A percentile compares a stretch with the other conserved stretches of the same genome.
These are phyloP conservation scores for Tetramorium simillimum DNA, from an alignment of 1,140 invertebrate genomes.

Conservation along the genomic window DNA sequence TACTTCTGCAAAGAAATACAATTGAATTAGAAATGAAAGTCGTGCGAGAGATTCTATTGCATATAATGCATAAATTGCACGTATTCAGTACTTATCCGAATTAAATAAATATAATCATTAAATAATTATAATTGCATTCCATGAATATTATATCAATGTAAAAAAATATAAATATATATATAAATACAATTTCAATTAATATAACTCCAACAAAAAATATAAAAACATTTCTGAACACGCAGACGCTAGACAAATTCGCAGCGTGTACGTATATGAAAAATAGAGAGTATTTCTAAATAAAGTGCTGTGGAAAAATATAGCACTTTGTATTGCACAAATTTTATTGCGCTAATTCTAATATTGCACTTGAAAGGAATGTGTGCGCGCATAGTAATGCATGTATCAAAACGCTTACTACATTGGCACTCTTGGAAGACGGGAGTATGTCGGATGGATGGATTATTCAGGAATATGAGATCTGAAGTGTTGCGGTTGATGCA, in stretches of 20 bases:
- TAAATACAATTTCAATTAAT: background rate
- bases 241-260: background rate
- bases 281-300: background rate
- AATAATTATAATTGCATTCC: background rate
- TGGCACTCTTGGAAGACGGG: constrained; percentile 13
- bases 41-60: constrained; percentile 7
- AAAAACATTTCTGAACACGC: background rate
- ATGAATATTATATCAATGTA: constrained; percentile 9
- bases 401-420: constrained; percentile 57
- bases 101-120: constrained; percentile 25
- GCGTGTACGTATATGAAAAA: background rate
- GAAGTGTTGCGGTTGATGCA: constrained; percentile 60
- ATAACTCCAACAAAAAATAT: constrained; percentile 8
- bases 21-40: background rate
- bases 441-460: constrained; percentile 2
- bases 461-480: constrained; percentile 52
- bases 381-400: background rate
- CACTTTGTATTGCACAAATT: background rate
- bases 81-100: constrained; percentile 2
- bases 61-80: too few relatives aligned
- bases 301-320: background rate
- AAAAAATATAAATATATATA: background rate
- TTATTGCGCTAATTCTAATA: background rate
- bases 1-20: background rate
- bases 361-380: background rate